A percentile compares a stretch with the other conserved stretches of the same genome.
Evolutionary conservation across 2,797 vertebrate genomes (phyloP).

Genomic region (Semotilus atromaculatus): DNA sequence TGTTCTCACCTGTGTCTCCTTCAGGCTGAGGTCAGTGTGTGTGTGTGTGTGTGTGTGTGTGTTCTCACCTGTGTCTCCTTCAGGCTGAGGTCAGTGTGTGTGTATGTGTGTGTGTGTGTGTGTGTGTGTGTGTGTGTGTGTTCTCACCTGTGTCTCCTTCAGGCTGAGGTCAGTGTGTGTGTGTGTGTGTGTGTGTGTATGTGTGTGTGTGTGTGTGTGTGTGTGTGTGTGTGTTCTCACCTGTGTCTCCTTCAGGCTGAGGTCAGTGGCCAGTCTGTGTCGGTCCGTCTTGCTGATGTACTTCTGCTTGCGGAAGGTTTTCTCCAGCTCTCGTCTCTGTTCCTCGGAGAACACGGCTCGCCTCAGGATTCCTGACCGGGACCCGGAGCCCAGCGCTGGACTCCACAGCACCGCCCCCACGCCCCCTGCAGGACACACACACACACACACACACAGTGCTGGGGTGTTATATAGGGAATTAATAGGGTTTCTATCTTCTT

Average conservation of each 20-base stretch:
- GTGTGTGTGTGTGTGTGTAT: too few relatives aligned
- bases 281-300: conserved; percentile 97
- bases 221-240: conserved; percentile 69
- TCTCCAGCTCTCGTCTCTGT: conserved; percentile 95
- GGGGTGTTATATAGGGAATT: background rate
- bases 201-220: too few relatives aligned
- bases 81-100: too few relatives aligned
- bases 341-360: conserved; percentile 97
- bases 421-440: conserved; percentile 63
- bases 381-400: conserved; percentile 32
- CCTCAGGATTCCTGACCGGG: conserved; percentile 85
- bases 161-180: too few relatives aligned
- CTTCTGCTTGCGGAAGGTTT: conserved; percentile 95
- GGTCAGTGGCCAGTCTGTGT: conserved; percentile 89
- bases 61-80: too few relatives aligned
- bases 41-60: too few relatives aligned
- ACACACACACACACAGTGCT: background rate
- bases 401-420: conserved; percentile 81
- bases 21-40: too few relatives aligned
- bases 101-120: too few relatives aligned
- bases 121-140: too few relatives aligned
- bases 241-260: conserved; percentile 96
- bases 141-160: too few relatives aligned
- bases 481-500: background rate
- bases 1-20: too few relatives aligned